Base-by-base conservation (phyloP, 1,140 invertebrate genomes). In the Calliopsis andreniformis region DNA sequence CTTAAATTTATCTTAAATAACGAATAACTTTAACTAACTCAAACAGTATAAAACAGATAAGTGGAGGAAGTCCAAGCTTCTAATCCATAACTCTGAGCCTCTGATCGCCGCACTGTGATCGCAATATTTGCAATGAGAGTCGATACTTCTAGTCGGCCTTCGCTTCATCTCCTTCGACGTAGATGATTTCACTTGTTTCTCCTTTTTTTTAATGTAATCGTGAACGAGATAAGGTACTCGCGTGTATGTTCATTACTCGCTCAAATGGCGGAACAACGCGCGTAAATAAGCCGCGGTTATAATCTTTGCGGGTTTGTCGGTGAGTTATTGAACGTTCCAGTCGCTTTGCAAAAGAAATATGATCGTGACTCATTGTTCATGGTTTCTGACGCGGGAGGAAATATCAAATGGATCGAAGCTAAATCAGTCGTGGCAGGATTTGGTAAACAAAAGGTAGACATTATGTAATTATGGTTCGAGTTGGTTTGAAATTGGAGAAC, bases 141-240 rank as follows among this genome's bases (percentile, higher is more conserved):
- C 28, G 3, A n/a, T 20, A 10, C 14, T 35, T 42, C 18, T 23
- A 14, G 39, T 47, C 58, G 47, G 16, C 69, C 32, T 12, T 25
- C 12, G 2, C 12, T 3, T 56, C 47, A 56, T 45, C 47, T 64
- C 39, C 5, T 20, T 35, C 43, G 10, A n/a, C 30, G 2, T 16
- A 43, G 53, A 82, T 47, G 53, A 16, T 67, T 72, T 30, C 14
- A 20, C 2, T 64, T 42, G 51, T 61, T 53, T 30, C 7, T 35
- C 20, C 1, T 47, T 49, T 32, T 55, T 71, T 78, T 82, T 70
- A 51, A 64, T 70, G 10, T 69, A 75, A 78, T 75, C 58, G 55
- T 10, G 12, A 18, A 10, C 25, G 7, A 82, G 80, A 83, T 82
- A 82, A 73, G 30, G 43, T 20, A 18, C n/a, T 58, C n/a, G 43